Evolutionary conservation across 2,888 invertebrate genomes (phyloP).

Genomic region (Exocentrus adspersus): DNA sequence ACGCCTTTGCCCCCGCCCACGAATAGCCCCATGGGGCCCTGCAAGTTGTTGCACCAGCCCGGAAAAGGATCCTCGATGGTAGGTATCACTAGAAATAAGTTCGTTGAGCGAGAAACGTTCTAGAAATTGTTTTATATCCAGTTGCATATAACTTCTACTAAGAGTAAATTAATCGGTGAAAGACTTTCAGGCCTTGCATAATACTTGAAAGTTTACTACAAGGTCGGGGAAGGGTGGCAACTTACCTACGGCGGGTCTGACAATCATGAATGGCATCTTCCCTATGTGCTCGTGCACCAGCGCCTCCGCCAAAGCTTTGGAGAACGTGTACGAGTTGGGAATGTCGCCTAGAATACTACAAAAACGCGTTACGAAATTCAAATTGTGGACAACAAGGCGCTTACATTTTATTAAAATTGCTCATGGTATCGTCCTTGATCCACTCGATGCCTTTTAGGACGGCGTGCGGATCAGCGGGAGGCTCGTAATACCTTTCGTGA

Average conservation of each 20-base stretch:
- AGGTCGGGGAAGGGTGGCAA: too few relatives aligned
- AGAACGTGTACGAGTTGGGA: conserved; percentile 94
- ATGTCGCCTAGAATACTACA: conserved; percentile 75
- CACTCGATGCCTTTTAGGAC: conserved; percentile 48
- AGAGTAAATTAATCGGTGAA: too few relatives aligned
- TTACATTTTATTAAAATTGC: conserved; percentile 47
- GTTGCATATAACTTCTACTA: too few relatives aligned
- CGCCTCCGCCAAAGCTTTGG: conserved; percentile 90
- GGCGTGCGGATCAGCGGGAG: conserved; percentile 59
- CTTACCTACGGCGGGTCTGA: conserved; percentile 85
- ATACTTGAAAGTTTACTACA: too few relatives aligned
- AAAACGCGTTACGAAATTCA: too few relatives aligned
- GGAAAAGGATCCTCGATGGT: conserved; percentile 78
- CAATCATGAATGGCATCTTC: conserved; percentile 80
- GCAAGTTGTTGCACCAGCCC: conserved; percentile 92
- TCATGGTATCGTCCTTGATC: conserved; percentile 46
- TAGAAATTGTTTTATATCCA: background rate
- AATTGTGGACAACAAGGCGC: background rate
- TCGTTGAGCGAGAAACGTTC: too few relatives aligned
- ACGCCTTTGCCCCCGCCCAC: conserved; percentile 86
- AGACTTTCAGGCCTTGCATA: too few relatives aligned
- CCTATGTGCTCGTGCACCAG: conserved; percentile 81
- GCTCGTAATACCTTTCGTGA: conserved; percentile 82
- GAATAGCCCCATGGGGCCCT: conserved; percentile 88
- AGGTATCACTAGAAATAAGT: conserved; percentile 85